Evolutionary conservation across 2,888 invertebrate genomes (phyloP).

Genomic region (Dermolepida albohirtum): DNA sequence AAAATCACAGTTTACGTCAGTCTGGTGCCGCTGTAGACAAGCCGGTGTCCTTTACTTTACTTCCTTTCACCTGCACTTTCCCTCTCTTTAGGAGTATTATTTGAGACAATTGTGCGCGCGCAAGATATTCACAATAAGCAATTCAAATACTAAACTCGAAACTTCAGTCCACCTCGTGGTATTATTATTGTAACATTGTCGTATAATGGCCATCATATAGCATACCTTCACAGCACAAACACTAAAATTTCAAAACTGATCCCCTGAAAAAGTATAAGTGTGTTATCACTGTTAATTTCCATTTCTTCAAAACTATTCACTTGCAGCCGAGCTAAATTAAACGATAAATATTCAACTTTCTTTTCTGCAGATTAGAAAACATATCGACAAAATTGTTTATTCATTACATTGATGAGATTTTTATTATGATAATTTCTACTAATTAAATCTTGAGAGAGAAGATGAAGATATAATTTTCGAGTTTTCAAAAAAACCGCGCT

Average conservation of each 20-base stretch:
- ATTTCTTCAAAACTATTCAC: constrained; percentile 3
- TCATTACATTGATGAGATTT: background rate
- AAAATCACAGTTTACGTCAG: constrained; percentile 38
- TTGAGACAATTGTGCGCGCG: constrained; percentile 52
- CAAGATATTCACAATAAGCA: constrained; percentile 48
- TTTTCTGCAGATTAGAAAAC: constrained; percentile 18
- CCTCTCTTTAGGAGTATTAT: constrained; percentile 52
- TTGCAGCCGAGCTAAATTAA: background rate
- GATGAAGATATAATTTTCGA: constrained; percentile 12
- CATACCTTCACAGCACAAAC: constrained; percentile 21
- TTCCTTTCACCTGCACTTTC: constrained; percentile 56
- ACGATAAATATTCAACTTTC: constrained; percentile 13
- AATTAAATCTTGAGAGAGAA: background rate
- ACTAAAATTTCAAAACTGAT: constrained; percentile 12
- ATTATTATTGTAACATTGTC: constrained; percentile 50
- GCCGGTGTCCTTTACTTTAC: constrained; percentile 49
- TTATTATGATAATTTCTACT: constrained; percentile 3
- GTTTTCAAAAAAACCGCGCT: background rate
- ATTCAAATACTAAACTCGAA: constrained; percentile 47
- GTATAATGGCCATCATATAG: constrained; percentile 23
- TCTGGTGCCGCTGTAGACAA: constrained; percentile 44
- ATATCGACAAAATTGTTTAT: constrained; percentile 20
- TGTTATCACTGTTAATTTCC: constrained; percentile 1
- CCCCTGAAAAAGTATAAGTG: constrained; percentile 12
- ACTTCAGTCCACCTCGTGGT: constrained; percentile 50